Conservation (phyloP, 2,797 vertebrate species). For the Poeciliopsis infans region DNA sequence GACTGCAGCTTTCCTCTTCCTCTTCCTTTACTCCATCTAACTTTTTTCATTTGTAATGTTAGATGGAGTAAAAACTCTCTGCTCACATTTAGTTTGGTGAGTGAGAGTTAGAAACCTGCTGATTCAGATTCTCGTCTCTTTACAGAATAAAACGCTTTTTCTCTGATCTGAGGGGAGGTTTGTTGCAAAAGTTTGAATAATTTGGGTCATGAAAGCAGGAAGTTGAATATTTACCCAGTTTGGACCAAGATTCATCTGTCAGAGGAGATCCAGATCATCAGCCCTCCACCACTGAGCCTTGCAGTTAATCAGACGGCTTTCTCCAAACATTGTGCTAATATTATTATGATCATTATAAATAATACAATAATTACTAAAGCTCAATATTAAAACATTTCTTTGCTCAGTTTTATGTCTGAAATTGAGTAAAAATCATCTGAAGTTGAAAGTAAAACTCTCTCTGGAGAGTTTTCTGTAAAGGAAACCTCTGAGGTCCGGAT, state of each 20-base stretch:
- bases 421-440: background rate
- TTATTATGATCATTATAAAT: background rate
- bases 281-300: background rate
- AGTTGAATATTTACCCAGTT: background rate
- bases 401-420: background rate
- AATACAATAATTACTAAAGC: background rate
- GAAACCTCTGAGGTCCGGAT: background rate
- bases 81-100: background rate
- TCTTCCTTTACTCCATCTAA: too few species aligned
- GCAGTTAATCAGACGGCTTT: background rate
- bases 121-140: background rate
- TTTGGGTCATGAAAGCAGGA: background rate
- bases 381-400: too few species aligned
- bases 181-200: background rate
- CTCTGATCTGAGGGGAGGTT: background rate
- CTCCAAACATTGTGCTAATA: background rate
- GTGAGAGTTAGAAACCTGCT: background rate
- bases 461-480: background rate
- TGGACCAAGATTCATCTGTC: background rate
- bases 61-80: background rate
- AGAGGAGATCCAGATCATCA: background rate
- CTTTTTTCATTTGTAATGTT: background rate
- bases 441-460: background rate
- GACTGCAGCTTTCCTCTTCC: background rate
- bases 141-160: background rate